Evolutionary conservation across 2,797 vertebrate species (phyloP), one percentile per base, ranked within the genome.

Genomic region (Dendrocincla fuliginosa): DNA sequence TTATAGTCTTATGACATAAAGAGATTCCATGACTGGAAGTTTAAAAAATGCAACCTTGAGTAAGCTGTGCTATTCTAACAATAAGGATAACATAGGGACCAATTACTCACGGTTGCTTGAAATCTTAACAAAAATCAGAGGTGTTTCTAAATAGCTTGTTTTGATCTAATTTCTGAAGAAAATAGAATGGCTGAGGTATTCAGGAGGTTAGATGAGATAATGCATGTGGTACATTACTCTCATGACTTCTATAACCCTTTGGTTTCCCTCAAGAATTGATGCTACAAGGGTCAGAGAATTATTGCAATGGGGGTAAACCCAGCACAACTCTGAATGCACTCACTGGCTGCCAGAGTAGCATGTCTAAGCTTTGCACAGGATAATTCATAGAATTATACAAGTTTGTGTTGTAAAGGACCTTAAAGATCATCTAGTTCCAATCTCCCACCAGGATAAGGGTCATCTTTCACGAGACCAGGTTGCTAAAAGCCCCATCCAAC

Each of bases 171-270:
- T 53, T 76, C 47, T 84, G 25, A 93, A 81, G 55, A 79, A 95
- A 78, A 50, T 17, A 88, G n/a, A 88, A 76, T 47, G 35, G 42
- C 2, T 5, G 46, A 5, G 11, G 30, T 88, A 50, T 75, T 95
- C 46, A 50, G 93, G 42, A 90, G 61, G 61, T 84, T 84, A 78
- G 53, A 73, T 92, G 77, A 93, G 67, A 47, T 89, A 79, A 93
- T 64, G 46, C 50, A 41, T 75, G 73, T 64, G 63, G 86, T 90
- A 61, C 78, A 1, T 87, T 84, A 61, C 49, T 81, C 60, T 84
- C 11, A 9, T 57, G 33, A 55, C 46, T 89, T 81, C 47, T 76
- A 69, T 33, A 10, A 57, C 39, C 17, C 12, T 78, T 78, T 74
- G 41, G 22, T 35, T 94, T 92, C 52, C 33, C 52, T 84, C 44